phyloP scores from a whole-genome alignment of 2,888 invertebrate species.

The Deroplatys truncata region DNA sequence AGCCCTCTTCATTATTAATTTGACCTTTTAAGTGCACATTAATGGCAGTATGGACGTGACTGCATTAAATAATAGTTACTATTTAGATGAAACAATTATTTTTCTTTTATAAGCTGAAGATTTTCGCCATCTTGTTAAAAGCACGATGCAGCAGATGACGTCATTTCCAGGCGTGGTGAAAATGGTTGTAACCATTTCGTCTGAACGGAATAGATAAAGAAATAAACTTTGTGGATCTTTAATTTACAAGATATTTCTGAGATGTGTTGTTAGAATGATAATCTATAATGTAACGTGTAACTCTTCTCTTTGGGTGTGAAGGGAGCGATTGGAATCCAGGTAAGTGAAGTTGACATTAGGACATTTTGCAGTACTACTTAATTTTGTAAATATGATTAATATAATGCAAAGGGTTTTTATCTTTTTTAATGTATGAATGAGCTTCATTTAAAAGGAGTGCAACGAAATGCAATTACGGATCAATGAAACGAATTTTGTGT shows the following conservation, averaged over 20 bases:
- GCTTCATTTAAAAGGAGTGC: neutral
- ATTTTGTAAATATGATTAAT: neutral
- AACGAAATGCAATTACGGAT: neutral
- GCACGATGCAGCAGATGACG: conserved; percentile 37
- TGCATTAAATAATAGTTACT: neutral
- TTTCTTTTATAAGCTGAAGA: neutral
- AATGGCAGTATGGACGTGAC: neutral
- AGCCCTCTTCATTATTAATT: neutral
- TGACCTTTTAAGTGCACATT: neutral
- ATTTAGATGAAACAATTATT: neutral
- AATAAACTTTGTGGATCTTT: neutral
- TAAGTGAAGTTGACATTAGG: neutral
- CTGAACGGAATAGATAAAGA: neutral
- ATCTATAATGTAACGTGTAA: neutral
- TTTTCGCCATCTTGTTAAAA: neutral
- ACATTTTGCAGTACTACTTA: neutral
- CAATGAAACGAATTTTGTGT: neutral
- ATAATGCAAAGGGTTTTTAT: neutral
- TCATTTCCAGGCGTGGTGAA: conserved; percentile 47
- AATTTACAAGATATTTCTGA: neutral
- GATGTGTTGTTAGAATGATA: neutral
- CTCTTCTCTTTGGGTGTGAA: neutral
- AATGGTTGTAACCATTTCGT: conserved; percentile 28
- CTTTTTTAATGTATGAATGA: neutral
- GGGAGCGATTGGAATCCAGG: neutral